These are phyloP conservation scores for Spinus pinus DNA, from an alignment of 2,797 vertebrate species.

Conservation along the genomic window DNA sequence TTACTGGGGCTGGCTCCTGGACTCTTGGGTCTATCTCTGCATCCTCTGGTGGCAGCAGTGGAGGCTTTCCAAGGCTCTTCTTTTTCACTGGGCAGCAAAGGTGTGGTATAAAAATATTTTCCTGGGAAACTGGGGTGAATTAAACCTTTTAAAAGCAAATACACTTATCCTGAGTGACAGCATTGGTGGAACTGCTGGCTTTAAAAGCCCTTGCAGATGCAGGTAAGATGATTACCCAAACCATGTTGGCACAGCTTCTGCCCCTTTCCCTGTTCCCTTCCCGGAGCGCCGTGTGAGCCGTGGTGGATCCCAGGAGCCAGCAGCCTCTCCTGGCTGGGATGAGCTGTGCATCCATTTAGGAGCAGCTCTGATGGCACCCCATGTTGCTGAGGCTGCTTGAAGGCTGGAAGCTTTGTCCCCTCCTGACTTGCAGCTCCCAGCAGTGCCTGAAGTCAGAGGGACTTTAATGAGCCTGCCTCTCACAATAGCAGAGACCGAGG, in stretches of 20 bases:
- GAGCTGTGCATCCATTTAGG: not conserved
- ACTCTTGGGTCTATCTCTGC: not conserved
- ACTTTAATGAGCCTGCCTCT: constrained; percentile 14
- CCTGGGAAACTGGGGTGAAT: not conserved
- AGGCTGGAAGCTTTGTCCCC: not conserved
- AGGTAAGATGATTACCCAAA: not conserved
- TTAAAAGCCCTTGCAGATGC: not conserved
- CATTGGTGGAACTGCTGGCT: not conserved
- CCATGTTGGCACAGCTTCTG: not conserved
- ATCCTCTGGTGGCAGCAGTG: not conserved
- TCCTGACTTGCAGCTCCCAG: not conserved
- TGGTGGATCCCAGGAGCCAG: not conserved
- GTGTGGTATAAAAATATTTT: not conserved
- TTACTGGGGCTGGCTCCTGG: not conserved
- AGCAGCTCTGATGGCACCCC: not conserved
- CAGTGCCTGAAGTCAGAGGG: not conserved
- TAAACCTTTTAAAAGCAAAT: not conserved
- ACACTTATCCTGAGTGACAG: not conserved
- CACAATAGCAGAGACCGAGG: not conserved
- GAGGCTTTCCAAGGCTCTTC: not conserved
- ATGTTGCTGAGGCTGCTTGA: no score
- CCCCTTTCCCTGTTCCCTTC: not conserved
- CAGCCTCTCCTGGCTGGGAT: accelerated
- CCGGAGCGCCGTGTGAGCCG: accelerated
- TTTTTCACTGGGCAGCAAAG: not conserved